Evolutionary conservation across 2,113 vertebrate species (phyloP).

Genomic region (Eulacestoma nigropectus): DNA sequence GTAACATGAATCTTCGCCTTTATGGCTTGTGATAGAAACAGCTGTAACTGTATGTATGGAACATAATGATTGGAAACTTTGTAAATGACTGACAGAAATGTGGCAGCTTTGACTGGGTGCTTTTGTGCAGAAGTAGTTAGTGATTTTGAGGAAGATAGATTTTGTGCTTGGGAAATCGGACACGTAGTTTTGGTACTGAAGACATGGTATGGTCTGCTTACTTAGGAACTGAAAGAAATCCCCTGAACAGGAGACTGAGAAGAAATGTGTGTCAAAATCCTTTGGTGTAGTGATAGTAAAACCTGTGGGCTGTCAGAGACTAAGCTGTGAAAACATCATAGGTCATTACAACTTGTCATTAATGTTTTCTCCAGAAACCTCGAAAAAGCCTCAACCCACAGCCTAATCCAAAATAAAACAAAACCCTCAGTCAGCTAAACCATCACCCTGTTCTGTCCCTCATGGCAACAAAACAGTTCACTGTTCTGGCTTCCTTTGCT

Average conservation of each 20-base stretch:
- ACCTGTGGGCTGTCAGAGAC: background rate
- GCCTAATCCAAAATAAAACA: background rate
- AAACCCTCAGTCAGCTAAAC: background rate
- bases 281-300: background rate
- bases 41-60: background rate
- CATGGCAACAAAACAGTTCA: background rate
- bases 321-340: background rate
- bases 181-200: background rate
- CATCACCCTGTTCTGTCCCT: background rate
- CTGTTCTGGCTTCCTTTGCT: background rate
- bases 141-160: background rate
- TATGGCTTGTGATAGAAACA: background rate
- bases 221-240: rapidly evolving
- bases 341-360: background rate
- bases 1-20: background rate
- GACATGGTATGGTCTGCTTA: background rate
- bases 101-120: background rate
- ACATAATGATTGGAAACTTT: background rate
- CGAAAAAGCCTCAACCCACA: background rate
- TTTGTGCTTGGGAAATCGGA: background rate
- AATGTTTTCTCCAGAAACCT: background rate
- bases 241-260: background rate
- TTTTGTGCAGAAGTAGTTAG: background rate
- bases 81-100: background rate
- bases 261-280: background rate